Evolutionary conservation across 1,140 invertebrate genomes (phyloP).

Genomic region (Drosophila melanogaster): DNA sequence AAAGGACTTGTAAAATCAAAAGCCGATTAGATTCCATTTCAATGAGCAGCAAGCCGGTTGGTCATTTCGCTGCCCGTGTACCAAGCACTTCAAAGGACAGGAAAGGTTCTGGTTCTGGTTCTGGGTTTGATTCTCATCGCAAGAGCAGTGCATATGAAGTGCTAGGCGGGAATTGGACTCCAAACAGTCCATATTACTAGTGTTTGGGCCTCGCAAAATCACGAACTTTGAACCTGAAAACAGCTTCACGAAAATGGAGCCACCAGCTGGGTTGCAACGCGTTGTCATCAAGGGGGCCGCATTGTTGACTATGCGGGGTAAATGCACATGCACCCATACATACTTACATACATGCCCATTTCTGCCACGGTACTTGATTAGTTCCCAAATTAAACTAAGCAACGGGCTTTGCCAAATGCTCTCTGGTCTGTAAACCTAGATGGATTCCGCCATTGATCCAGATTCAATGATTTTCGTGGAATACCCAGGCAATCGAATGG

Average conservation of each 20-base stretch:
- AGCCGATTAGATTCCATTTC: slow-evolving; percentile 82
- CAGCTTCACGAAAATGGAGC: slow-evolving; percentile 34
- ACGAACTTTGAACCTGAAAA: slow-evolving; percentile 30
- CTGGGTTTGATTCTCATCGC: neutral
- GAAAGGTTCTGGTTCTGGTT: neutral
- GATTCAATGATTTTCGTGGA: neutral
- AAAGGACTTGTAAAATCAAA: slow-evolving; percentile 82
- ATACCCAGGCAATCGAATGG: neutral
- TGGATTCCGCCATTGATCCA: neutral
- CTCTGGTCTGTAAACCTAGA: slow-evolving; percentile 18
- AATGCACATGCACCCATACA: slow-evolving; percentile 16
- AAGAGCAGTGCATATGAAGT: neutral
- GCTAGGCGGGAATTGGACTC: slow-evolving; percentile 23
- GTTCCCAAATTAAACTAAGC: slow-evolving; percentile 62
- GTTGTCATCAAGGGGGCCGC: slow-evolving; percentile 9
- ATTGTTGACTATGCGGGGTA: neutral
- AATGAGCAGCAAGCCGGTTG: slow-evolving; percentile 78
- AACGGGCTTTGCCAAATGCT: slow-evolving; percentile 22
- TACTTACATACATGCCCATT: slow-evolving; percentile 36
- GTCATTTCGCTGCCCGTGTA: slow-evolving; percentile 67
- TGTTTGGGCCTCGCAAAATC: slow-evolving; percentile 39
- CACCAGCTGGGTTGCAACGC: slow-evolving; percentile 18
- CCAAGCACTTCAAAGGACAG: neutral
- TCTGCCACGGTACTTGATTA: slow-evolving; percentile 62
- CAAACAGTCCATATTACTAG: slow-evolving; percentile 39